These are phyloP conservation scores for Octopus sinensis DNA, from an alignment of 1,140 invertebrate genomes.

Conservation along the genomic window DNA sequence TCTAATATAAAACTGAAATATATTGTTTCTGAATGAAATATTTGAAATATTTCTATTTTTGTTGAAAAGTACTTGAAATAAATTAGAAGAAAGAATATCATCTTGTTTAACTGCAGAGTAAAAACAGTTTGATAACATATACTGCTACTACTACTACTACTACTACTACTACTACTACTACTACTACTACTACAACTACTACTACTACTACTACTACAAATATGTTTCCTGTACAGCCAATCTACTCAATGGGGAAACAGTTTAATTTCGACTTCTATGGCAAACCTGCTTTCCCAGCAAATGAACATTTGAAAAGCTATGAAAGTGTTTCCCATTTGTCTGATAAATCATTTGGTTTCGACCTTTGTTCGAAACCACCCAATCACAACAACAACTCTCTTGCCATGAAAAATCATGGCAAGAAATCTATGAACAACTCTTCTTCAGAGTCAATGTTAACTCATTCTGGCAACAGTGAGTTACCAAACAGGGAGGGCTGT, in stretches of 20 bases:
- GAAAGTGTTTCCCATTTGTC: not conserved
- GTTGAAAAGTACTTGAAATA: no score
- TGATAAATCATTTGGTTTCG: not conserved
- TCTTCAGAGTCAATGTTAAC: not conserved
- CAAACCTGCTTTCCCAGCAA: not conserved
- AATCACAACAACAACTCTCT: not conserved
- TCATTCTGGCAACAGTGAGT: not conserved
- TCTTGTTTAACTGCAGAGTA: no score
- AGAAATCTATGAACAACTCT: not conserved
- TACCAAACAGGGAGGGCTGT: not conserved
- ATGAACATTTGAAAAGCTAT: conserved; percentile 1
- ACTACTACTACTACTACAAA: not conserved
- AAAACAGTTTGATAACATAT: no score
- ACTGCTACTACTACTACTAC: no score
- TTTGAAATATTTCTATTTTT: no score
- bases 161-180: no score
- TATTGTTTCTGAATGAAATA: no score
- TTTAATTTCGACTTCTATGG: not conserved
- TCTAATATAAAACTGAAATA: no score
- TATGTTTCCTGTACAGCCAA: not conserved
- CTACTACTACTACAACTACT: no score
- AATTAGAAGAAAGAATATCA: no score
- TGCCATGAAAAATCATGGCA: not conserved
- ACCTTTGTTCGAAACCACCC: not conserved
- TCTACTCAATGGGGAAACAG: conserved; percentile 2